A percentile compares a stretch with the other conserved stretches of the same genome.
phyloP scores from a whole-genome alignment of 2,888 invertebrate genomes.

The Pyrgus malvae region DNA sequence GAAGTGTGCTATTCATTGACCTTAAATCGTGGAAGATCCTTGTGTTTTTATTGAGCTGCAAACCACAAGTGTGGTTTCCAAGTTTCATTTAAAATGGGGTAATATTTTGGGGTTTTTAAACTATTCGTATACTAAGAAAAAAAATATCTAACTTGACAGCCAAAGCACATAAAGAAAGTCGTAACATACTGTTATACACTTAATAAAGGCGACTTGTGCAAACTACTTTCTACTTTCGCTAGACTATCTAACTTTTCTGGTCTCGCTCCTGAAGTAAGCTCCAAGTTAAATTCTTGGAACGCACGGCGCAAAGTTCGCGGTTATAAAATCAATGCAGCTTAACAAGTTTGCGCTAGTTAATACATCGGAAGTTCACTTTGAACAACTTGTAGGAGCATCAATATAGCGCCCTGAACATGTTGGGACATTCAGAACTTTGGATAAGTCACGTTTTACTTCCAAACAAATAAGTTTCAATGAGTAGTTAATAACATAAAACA shows the following conservation, averaged over 20 bases:
- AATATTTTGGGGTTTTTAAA: too few species aligned
- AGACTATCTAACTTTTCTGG: slow-evolving; percentile 59
- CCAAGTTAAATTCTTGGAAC: slow-evolving; percentile 47
- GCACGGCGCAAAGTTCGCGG: slow-evolving; percentile 40
- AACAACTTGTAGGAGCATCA: slow-evolving; percentile 22
- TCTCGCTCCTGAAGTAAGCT: slow-evolving; percentile 48
- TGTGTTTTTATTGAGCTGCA: too few species aligned
- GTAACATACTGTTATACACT: too few species aligned
- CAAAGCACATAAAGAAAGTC: too few species aligned
- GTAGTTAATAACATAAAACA: too few species aligned
- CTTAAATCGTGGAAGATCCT: too few species aligned
- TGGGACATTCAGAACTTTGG: slow-evolving; percentile 5
- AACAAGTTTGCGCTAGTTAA: slow-evolving; percentile 62
- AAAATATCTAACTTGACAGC: too few species aligned
- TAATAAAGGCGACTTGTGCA: not conserved
- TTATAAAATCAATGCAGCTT: slow-evolving; percentile 65
- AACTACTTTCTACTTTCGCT: slow-evolving; percentile 39
- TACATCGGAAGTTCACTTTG: slow-evolving; percentile 54
- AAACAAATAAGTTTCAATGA: too few species aligned
- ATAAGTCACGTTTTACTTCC: not conserved
- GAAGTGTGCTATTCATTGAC: too few species aligned
- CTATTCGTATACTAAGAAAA: too few species aligned
- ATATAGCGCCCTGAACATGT: slow-evolving; percentile 7
- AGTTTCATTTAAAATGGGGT: too few species aligned
- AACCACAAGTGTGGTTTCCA: too few species aligned